phyloP scores from a whole-genome alignment of 2,888 invertebrate genomes.

The Eretmocerus hayati region DNA sequence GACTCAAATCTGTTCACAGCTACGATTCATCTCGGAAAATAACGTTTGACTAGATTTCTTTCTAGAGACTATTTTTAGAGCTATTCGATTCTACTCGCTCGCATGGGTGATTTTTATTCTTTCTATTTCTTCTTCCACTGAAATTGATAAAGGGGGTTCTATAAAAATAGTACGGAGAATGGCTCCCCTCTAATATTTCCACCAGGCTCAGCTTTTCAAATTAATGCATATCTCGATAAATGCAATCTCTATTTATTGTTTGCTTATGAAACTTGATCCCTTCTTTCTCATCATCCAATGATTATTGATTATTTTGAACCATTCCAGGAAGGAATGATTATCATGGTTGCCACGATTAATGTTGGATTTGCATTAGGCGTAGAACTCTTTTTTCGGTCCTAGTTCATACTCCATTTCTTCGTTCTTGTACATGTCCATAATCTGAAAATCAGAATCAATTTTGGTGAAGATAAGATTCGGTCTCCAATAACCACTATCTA shows the following conservation, averaged over 20 bases:
- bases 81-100: slow-evolving; percentile 7
- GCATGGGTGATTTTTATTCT: slow-evolving; percentile 1
- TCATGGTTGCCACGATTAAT: slow-evolving; percentile 5
- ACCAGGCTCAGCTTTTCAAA: slow-evolving; percentile 10
- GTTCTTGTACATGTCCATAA: slow-evolving; percentile 90
- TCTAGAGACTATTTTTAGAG: slow-evolving; percentile 15
- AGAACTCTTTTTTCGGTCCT: slow-evolving; percentile 83
- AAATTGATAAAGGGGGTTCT: slow-evolving; percentile 12
- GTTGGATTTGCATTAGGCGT: slow-evolving; percentile 57
- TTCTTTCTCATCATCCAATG: slow-evolving; percentile 36
- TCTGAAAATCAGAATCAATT: slow-evolving; percentile 59
- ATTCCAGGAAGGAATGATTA: slow-evolving; percentile 27
- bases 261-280: slow-evolving; percentile 44
- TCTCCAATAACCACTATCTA: no score
- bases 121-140: slow-evolving; percentile 6
- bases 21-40: slow-evolving; percentile 29
- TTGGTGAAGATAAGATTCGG: no score
- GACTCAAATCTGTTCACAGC: no score
- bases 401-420: slow-evolving; percentile 86
- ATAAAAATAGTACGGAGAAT: slow-evolving; percentile 19
- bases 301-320: slow-evolving; percentile 40
- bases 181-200: slow-evolving; percentile 11
- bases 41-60: slow-evolving; percentile 45
- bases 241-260: slow-evolving; percentile 8
- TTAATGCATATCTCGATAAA: slow-evolving; percentile 6